Percentiles rank a stretch among this genome's conserved stretches.
Evolutionary conservation across 2,888 invertebrate species (phyloP).

Genomic region (Drosophila parthenogenetica): DNA sequence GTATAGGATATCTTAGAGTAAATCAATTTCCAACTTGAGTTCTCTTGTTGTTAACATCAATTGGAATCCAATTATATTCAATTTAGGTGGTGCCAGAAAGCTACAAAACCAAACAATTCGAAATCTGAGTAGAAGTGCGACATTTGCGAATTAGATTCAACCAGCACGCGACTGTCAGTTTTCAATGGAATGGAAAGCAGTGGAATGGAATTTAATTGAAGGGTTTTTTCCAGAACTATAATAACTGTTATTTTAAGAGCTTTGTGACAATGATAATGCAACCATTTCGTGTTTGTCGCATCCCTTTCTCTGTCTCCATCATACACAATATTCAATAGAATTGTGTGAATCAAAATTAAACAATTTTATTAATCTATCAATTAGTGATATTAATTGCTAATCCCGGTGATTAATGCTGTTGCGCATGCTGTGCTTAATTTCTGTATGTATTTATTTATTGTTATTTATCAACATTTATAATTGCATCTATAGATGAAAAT

Average conservation of each 20-base stretch:
- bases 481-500: constrained; percentile 11
- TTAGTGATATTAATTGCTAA: constrained; percentile 60
- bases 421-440: no score
- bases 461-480: constrained; percentile 48
- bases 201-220: not conserved
- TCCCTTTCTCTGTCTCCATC: not conserved
- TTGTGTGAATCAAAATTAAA: constrained; percentile 26
- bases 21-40: not conserved
- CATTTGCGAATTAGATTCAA: constrained; percentile 20
- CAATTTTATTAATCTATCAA: constrained; percentile 50
- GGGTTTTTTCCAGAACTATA: constrained; percentile 11
- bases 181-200: constrained; percentile 5
- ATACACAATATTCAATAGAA: constrained; percentile 12
- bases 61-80: constrained; percentile 60
- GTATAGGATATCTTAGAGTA: not conserved
- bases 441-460: constrained; percentile 18
- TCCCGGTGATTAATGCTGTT: constrained; percentile 29
- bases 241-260: constrained; percentile 32
- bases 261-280: not conserved
- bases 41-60: constrained; percentile 27
- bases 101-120: constrained; percentile 3
- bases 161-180: constrained; percentile 11
- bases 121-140: constrained; percentile 11
- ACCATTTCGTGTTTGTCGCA: constrained; percentile 37
- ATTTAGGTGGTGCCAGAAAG: constrained; percentile 59